phyloP scores from a whole-genome alignment of 2,113 vertebrate species.

The Benitochromis conjunctus region DNA sequence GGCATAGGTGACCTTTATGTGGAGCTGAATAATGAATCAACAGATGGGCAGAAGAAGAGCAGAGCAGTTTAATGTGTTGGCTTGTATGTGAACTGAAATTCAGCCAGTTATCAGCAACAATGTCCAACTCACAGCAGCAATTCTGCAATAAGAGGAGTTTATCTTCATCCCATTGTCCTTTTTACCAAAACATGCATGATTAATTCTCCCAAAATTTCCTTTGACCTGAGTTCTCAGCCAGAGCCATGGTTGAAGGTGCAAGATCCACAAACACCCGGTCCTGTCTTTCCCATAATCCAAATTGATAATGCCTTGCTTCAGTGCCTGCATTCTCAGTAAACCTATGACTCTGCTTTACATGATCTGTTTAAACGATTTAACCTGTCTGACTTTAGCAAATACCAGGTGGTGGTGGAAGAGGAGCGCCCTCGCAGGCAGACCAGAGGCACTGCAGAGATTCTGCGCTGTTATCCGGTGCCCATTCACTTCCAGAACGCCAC shows the following conservation, averaged over 20 bases:
- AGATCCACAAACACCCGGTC: neutral
- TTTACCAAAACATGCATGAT: neutral
- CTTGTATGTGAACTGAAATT: neutral
- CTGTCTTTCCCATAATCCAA: neutral
- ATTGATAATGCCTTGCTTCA: neutral
- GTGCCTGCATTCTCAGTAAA: neutral
- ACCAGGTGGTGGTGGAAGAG: conserved; percentile 95
- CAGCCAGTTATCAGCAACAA: neutral
- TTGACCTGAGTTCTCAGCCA: neutral
- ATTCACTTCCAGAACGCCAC: conserved; percentile 92
- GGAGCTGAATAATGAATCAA: conserved; percentile 45
- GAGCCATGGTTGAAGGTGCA: neutral
- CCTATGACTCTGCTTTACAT: neutral
- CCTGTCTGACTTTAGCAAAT: conserved; percentile 75
- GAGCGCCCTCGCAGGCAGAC: conserved; percentile 85
- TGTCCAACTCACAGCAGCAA: neutral
- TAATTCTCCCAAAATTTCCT: neutral
- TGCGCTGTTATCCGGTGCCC: conserved; percentile 91
- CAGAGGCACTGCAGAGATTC: conserved; percentile 83
- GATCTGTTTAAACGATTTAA: neutral
- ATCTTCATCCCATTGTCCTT: neutral
- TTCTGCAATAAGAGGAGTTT: neutral
- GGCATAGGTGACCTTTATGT: conserved; percentile 41
- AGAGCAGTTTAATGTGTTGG: neutral
- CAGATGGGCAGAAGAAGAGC: conserved; percentile 1